These are phyloP conservation scores for Acronicta psi DNA, from an alignment of 2,888 invertebrate genomes.

Conservation along the genomic window DNA sequence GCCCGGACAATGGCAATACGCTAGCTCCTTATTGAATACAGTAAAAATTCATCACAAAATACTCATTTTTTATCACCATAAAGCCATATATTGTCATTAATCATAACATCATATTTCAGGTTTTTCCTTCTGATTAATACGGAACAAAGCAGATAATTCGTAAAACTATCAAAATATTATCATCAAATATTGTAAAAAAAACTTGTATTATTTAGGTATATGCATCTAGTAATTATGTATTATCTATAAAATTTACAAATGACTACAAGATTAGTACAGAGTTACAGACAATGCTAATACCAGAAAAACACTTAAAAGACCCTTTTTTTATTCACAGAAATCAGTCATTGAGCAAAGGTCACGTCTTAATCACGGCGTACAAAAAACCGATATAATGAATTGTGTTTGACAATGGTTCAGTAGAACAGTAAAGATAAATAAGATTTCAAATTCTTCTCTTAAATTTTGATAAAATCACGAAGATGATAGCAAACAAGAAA, in stretches of 20 bases:
- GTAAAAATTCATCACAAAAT: conserved; percentile 4
- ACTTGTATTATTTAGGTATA: too few relatives aligned
- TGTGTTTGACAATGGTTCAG: conserved; percentile 24
- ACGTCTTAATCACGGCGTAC: conserved; percentile 31
- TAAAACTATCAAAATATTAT: neutral
- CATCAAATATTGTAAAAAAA: neutral
- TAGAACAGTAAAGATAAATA: conserved; percentile 3
- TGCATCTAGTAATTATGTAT: neutral
- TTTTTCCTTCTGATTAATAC: neutral
- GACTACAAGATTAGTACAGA: conserved; percentile 12
- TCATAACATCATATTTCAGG: neutral
- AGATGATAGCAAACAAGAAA: neutral
- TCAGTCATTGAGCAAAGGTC: conserved; percentile 60
- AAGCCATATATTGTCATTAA: too few relatives aligned
- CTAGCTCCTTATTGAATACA: too few relatives aligned
- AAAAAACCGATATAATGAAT: conserved; percentile 49
- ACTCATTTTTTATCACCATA: too few relatives aligned
- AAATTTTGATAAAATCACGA: neutral
- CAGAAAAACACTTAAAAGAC: conserved; percentile 34
- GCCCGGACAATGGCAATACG: too few relatives aligned
- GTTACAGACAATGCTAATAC: conserved; percentile 4
- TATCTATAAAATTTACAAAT: conserved; percentile 2
- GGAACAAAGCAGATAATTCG: conserved; percentile 1
- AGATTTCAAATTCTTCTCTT: conserved; percentile 17
- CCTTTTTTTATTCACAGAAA: conserved; percentile 45